phyloP scores from a whole-genome alignment of 1,140 invertebrate genomes.

The Zaprionus inermis region DNA sequence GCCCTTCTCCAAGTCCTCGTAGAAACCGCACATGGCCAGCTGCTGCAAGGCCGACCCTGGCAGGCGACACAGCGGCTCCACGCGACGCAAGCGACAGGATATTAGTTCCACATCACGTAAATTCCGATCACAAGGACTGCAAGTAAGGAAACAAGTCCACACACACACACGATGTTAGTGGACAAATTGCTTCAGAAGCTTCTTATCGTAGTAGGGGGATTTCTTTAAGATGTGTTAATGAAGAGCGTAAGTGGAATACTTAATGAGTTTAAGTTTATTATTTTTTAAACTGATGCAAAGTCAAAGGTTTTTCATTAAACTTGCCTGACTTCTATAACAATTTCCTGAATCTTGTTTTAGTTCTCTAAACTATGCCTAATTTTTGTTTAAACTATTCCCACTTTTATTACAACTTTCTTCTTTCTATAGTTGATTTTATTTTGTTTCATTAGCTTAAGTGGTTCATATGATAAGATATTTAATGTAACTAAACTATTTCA shows the following conservation, averaged over 20 bases:
- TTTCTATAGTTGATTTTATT: neutral
- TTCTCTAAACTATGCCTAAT: neutral
- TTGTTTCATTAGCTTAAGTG: neutral
- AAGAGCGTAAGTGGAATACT: constrained; percentile 5
- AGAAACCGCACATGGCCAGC: constrained; percentile 89
- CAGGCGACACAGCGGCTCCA: constrained; percentile 88
- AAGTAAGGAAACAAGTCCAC: constrained; percentile 35
- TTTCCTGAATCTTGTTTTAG: neutral
- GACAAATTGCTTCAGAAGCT: neutral
- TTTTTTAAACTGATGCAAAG: neutral
- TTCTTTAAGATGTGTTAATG: constrained; percentile 1
- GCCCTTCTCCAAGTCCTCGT: constrained; percentile 91
- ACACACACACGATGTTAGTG: constrained; percentile 14
- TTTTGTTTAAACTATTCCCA: no score
- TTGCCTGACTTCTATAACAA: no score
- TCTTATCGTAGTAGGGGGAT: neutral
- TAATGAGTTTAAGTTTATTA: no score
- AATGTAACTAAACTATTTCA: no score
- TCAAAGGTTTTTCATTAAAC: no score
- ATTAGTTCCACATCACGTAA: constrained; percentile 89
- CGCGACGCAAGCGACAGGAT: constrained; percentile 86
- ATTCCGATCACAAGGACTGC: constrained; percentile 89
- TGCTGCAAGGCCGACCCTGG: constrained; percentile 90
- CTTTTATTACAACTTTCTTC: neutral
- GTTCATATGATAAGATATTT: neutral